phyloP scores from a whole-genome alignment of 1,140 invertebrate genomes.

The Bombus sylvicola region DNA sequence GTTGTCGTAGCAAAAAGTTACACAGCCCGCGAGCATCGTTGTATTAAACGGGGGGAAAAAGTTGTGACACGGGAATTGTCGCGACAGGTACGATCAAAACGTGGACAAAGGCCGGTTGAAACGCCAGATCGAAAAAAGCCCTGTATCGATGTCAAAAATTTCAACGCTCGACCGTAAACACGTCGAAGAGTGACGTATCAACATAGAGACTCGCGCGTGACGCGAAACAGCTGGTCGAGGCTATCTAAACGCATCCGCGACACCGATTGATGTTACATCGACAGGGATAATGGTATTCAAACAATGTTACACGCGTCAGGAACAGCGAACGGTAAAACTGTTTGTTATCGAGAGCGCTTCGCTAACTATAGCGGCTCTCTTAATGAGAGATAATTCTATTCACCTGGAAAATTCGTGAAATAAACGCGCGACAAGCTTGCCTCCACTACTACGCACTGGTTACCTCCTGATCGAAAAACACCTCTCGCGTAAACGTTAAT shows the following conservation, averaged over 20 bases:
- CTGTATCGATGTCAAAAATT: slow-evolving; percentile 20
- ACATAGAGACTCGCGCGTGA: background rate
- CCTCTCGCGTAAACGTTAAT: too few relatives aligned
- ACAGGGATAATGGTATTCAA: slow-evolving; percentile 64
- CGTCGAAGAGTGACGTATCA: slow-evolving; percentile 37
- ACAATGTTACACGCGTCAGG: slow-evolving; percentile 56
- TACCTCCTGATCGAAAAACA: too few relatives aligned
- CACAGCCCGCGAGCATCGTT: background rate
- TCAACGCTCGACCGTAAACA: slow-evolving; percentile 23
- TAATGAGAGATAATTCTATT: slow-evolving; percentile 55
- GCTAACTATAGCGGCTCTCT: background rate
- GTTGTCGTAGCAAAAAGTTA: background rate
- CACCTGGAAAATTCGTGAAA: background rate
- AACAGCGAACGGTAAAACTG: slow-evolving; percentile 52
- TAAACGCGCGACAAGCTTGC: background rate
- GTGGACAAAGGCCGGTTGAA: background rate
- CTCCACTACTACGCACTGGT: too few relatives aligned
- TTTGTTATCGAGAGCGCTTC: slow-evolving; percentile 46
- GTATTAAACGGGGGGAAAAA: background rate
- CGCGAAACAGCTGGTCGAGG: slow-evolving; percentile 16
- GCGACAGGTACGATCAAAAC: background rate
- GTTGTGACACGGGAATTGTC: background rate
- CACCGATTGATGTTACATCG: slow-evolving; percentile 64
- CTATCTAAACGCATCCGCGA: slow-evolving; percentile 47
- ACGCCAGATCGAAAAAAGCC: background rate